Evolutionary conservation across 2,797 vertebrate species (phyloP).

Genomic region (Cichlasoma orientale): DNA sequence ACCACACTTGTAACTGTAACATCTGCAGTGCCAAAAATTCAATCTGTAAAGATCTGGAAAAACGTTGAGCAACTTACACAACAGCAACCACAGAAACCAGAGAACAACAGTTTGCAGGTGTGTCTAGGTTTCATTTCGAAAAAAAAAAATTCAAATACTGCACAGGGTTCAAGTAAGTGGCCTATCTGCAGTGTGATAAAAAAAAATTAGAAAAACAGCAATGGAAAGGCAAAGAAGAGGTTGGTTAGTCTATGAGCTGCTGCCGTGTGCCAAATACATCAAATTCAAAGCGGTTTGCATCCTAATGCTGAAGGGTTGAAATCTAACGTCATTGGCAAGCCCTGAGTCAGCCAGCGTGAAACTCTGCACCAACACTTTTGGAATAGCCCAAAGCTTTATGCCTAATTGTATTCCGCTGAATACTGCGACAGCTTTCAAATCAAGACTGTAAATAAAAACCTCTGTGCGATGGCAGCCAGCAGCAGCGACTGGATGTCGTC

Average conservation of each 20-base stretch:
- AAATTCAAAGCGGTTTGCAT: not conserved
- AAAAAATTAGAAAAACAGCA: not conserved
- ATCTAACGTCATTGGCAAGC: not conserved
- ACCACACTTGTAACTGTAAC: not conserved
- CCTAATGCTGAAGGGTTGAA: not conserved
- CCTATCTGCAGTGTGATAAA: not conserved
- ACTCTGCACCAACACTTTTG: not conserved
- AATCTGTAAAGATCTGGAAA: not conserved
- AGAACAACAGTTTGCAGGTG: not conserved
- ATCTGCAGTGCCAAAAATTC: not conserved
- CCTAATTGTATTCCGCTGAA: slow-evolving; percentile 36
- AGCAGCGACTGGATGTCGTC: slow-evolving; percentile 61
- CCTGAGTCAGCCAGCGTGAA: not conserved
- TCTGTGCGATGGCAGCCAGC: slow-evolving; percentile 19
- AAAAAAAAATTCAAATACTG: not conserved
- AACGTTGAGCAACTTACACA: not conserved
- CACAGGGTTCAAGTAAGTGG: not conserved
- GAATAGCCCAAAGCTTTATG: slow-evolving; percentile 8
- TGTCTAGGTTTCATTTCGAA: slow-evolving; percentile 19
- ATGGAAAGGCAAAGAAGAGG: not conserved
- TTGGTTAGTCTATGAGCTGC: not conserved
- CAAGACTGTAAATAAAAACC: slow-evolving; percentile 10
- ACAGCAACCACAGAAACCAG: not conserved
- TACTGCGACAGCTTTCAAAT: slow-evolving; percentile 40
- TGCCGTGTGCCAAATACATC: not conserved